Conservation (phyloP, 2,888 invertebrate genomes). For the Oasisia sp. region DNA sequence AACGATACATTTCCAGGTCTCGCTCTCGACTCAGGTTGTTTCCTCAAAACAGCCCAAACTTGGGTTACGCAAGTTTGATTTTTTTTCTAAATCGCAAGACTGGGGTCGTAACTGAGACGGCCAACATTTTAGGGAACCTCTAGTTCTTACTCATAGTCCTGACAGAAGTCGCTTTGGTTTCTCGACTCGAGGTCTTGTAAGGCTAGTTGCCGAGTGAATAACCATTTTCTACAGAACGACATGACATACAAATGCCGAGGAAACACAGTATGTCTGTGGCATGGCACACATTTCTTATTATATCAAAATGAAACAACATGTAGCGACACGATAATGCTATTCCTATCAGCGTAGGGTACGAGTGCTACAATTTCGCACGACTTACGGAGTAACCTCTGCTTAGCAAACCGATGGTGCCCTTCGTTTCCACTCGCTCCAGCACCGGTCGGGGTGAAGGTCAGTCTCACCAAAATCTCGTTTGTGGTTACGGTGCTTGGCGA, state of each 20-base stretch:
- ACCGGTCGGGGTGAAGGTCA: conserved; percentile 25
- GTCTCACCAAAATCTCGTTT: conserved; percentile 28
- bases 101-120: too few relatives aligned
- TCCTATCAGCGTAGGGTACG: neutral
- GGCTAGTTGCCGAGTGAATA: neutral
- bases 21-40: too few relatives aligned
- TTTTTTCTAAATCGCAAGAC: too few relatives aligned
- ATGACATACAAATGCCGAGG: neutral
- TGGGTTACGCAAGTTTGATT: too few relatives aligned
- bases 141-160: too few relatives aligned
- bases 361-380: neutral
- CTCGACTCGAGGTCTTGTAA: too few relatives aligned
- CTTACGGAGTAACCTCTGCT: neutral
- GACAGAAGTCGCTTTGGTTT: too few relatives aligned
- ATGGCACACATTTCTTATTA: neutral
- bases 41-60: too few relatives aligned
- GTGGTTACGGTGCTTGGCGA: conserved; percentile 21
- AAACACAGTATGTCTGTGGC: neutral
- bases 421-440: conserved; percentile 18
- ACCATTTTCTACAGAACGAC: neutral
- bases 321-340: neutral
- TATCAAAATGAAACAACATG: neutral
- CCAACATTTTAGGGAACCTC: too few relatives aligned
- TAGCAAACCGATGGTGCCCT: conserved; percentile 1
- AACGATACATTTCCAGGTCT: too few relatives aligned